Conservation (phyloP, 2,888 invertebrate species). For the Yponomeuta evonymella region DNA sequence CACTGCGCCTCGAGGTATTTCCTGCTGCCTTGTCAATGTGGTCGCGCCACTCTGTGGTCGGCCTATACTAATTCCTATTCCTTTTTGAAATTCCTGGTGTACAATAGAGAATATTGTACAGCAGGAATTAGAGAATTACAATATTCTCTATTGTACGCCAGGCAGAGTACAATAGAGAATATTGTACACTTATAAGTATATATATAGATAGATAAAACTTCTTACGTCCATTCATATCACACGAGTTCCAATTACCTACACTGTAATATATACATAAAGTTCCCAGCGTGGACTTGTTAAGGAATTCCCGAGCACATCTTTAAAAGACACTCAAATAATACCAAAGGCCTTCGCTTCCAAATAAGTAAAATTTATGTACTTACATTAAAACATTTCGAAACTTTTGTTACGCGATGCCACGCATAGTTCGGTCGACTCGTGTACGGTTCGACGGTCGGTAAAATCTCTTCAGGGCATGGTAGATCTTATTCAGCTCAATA, state of each 20-base stretch:
- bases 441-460: background rate
- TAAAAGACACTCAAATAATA: background rate
- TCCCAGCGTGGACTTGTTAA: background rate
- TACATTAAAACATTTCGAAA: background rate
- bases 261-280: background rate
- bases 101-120: too few species aligned
- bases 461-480: background rate
- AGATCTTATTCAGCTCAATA: background rate
- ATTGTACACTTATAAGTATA: background rate
- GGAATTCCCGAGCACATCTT: background rate
- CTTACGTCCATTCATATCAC: background rate
- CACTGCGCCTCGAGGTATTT: too few species aligned
- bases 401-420: background rate
- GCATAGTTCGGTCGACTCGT: background rate
- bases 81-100: too few species aligned
- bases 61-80: too few species aligned
- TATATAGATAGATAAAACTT: too few species aligned
- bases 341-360: constrained; percentile 4
- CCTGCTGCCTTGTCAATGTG: too few species aligned
- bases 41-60: too few species aligned
- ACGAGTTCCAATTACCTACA: background rate
- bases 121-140: too few species aligned
- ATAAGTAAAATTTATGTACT: constrained; percentile 5
- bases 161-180: too few species aligned
- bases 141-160: too few species aligned